Percentiles rank a stretch among this genome's conserved stretches.
Evolutionary conservation across 2,888 invertebrate species (phyloP).

Genomic region (Agonum fuliginosum): DNA sequence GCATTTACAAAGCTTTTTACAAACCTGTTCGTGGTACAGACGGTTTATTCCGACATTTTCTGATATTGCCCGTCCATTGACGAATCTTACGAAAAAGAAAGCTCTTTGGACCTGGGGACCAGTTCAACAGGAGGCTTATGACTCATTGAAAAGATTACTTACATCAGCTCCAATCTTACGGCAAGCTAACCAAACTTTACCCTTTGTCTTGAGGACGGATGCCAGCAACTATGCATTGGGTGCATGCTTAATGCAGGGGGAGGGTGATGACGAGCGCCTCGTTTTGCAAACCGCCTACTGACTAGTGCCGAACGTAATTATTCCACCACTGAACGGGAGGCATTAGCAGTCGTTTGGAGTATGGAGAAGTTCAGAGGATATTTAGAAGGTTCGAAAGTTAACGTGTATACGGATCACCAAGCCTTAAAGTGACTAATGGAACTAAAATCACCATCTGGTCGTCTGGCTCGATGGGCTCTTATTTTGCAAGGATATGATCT

Average conservation of each 20-base stretch:
- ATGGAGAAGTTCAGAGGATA: slow-evolving; percentile 68
- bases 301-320: slow-evolving; percentile 62
- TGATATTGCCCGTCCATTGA: not conserved
- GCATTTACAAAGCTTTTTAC: not conserved
- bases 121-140: not conserved
- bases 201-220: slow-evolving; percentile 62
- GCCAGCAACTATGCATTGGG: slow-evolving; percentile 36
- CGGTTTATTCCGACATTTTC: not conserved
- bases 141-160: not conserved
- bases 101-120: not conserved
- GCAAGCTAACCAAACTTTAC: slow-evolving; percentile 61
- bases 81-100: slow-evolving; percentile 2
- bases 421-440: slow-evolving; percentile 71
- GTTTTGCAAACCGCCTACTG: not conserved
- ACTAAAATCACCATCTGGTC: slow-evolving; percentile 69
- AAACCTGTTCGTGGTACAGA: not conserved
- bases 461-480: slow-evolving; percentile 72
- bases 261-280: not conserved
- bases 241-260: slow-evolving; percentile 29
- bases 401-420: slow-evolving; percentile 70
- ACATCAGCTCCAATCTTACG: slow-evolving; percentile 55
- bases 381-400: slow-evolving; percentile 67
- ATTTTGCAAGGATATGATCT: slow-evolving; percentile 69
- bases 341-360: slow-evolving; percentile 62
- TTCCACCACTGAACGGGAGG: slow-evolving; percentile 65